Evolutionary conservation across 2,113 vertebrate species (phyloP).

Genomic region (Ancistrus triradiatus): DNA sequence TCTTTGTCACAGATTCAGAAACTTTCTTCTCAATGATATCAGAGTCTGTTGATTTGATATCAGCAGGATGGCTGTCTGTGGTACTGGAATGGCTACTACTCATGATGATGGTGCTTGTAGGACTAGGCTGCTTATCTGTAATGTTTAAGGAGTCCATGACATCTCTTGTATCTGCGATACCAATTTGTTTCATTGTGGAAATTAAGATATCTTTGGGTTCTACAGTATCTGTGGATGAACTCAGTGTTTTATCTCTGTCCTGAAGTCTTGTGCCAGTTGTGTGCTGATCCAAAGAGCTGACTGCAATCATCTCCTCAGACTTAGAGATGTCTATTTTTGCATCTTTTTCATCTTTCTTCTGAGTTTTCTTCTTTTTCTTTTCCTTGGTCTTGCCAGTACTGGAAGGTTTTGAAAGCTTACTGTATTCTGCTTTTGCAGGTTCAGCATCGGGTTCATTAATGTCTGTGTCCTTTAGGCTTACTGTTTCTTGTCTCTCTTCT

Average conservation of each 20-base stretch:
- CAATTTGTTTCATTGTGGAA: too few relatives aligned
- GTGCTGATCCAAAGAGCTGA: too few relatives aligned
- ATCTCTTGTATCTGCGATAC: background rate
- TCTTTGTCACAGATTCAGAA: background rate
- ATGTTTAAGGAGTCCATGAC: too few relatives aligned
- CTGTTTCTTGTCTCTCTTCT: background rate
- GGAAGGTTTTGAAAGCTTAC: too few relatives aligned
- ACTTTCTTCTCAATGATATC: background rate
- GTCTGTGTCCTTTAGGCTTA: background rate
- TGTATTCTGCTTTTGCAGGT: background rate
- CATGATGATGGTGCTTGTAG: background rate
- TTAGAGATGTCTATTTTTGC: too few relatives aligned
- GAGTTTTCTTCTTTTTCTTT: background rate
- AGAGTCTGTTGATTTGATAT: background rate
- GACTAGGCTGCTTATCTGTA: too few relatives aligned
- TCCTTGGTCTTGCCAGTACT: too few relatives aligned
- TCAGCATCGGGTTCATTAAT: background rate
- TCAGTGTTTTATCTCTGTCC: too few relatives aligned
- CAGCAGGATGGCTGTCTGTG: background rate
- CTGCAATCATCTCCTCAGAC: background rate
- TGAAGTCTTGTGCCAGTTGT: background rate
- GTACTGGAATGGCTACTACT: background rate
- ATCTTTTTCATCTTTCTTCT: too few relatives aligned
- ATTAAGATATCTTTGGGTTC: slow-evolving; percentile 4
- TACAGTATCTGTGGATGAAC: too few relatives aligned